Conservation (phyloP, 1,140 invertebrate genomes). For the Drosophila funebris region DNA sequence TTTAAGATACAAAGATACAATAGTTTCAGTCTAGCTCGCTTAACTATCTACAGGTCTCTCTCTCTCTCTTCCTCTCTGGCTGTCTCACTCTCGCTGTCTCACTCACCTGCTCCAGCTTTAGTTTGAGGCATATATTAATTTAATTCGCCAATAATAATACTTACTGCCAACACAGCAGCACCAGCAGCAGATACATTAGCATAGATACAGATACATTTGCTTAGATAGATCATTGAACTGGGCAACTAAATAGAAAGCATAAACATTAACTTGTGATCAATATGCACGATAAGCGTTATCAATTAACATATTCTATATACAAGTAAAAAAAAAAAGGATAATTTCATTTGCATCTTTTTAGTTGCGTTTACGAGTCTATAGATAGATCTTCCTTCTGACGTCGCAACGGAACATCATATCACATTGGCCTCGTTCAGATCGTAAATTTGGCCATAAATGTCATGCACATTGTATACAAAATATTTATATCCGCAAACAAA, state of each 20-base stretch:
- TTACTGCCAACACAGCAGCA: constrained; percentile 36
- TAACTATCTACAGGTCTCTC: constrained; percentile 14
- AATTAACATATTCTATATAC: background rate
- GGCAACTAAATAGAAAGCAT: constrained; percentile 6
- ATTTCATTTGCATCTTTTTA: background rate
- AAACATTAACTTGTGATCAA: background rate
- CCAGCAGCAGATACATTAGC: constrained; percentile 4
- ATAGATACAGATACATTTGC: background rate
- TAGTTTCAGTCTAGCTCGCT: constrained; percentile 37
- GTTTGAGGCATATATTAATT: constrained; percentile 65
- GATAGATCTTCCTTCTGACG: background rate
- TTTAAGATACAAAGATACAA: constrained; percentile 50
- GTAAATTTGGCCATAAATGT: constrained; percentile 39
- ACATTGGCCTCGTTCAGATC: constrained; percentile 14
- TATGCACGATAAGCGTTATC: background rate
- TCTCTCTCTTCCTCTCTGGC: background rate
- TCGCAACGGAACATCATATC: background rate
- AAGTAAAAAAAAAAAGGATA: no score
- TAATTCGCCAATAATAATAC: constrained; percentile 73
- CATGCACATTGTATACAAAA: constrained; percentile 41
- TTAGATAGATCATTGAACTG: constrained; percentile 55
- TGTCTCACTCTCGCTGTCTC: no score
- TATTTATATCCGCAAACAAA: constrained; percentile 21
- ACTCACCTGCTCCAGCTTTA: background rate
- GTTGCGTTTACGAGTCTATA: background rate